These are phyloP conservation scores for Delphinapterus leucas DNA, from an alignment of 2,113 vertebrate genomes.

Conservation along the genomic window DNA sequence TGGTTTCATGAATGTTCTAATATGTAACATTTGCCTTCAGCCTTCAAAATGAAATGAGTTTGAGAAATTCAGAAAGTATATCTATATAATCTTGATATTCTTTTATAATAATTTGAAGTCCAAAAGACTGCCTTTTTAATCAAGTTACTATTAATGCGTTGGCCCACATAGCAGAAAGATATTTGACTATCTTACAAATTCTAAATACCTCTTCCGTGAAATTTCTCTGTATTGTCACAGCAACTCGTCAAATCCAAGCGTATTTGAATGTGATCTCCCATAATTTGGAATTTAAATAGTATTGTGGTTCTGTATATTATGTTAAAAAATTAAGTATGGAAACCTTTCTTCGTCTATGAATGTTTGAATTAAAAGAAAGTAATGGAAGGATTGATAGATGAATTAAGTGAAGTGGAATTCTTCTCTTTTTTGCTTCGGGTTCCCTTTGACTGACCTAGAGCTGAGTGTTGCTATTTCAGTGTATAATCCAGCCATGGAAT, in stretches of 20 bases:
- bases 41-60: conserved; percentile 30
- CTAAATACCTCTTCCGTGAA: conserved; percentile 53
- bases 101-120: conserved; percentile 58
- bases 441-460: not conserved
- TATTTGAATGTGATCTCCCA: conserved; percentile 56
- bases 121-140: conserved; percentile 54
- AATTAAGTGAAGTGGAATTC: not conserved
- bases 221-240: conserved; percentile 60
- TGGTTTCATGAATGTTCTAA: not conserved
- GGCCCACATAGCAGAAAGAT: conserved; percentile 46
- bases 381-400: not conserved
- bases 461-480: not conserved
- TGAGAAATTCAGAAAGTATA: conserved; percentile 8
- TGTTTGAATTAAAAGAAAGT: conserved; percentile 48
- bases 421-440: not conserved
- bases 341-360: conserved; percentile 34
- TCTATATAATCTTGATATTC: conserved; percentile 9
- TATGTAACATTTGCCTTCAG: not conserved
- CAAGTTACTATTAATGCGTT: conserved; percentile 19
- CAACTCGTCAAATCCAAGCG: conserved; percentile 43
- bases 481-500: not conserved
- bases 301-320: conserved; percentile 61
- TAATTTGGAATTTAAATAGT: conserved; percentile 63
- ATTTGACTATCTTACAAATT: conserved; percentile 51
- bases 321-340: conserved; percentile 70